These are phyloP conservation scores for Myioborus melanocephalus DNA, from an alignment of 2,797 vertebrate genomes.

Conservation along the genomic window DNA sequence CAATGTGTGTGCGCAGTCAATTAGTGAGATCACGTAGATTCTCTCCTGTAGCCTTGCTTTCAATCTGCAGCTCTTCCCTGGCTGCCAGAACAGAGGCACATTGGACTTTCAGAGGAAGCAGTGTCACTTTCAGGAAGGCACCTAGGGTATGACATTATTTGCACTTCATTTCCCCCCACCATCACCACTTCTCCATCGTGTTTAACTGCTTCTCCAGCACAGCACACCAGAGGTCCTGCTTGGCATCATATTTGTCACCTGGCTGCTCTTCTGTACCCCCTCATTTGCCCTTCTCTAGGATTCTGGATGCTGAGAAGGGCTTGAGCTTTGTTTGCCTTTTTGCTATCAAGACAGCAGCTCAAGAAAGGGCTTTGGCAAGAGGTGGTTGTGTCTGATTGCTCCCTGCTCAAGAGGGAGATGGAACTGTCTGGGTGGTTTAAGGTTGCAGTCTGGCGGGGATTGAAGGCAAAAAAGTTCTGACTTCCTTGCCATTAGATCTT, in stretches of 20 bases:
- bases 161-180: background rate
- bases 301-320: background rate
- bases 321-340: background rate
- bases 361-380: background rate
- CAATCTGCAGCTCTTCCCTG: background rate
- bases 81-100: background rate
- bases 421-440: background rate
- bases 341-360: background rate
- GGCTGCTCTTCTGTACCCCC: background rate
- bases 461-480: background rate
- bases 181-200: fast-evolving
- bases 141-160: background rate
- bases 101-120: background rate
- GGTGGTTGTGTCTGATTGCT: background rate
- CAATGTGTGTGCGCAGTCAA: fast-evolving
- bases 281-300: background rate
- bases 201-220: background rate
- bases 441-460: background rate
- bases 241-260: background rate
- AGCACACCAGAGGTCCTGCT: background rate
- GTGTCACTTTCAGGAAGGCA: background rate
- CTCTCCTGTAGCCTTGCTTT: background rate
- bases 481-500: background rate
- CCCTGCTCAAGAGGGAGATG: background rate
- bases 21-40: background rate